These are phyloP conservation scores for Microcebus tavaratra DNA, from an alignment of 2,113 vertebrate genomes.

Conservation along the genomic window DNA sequence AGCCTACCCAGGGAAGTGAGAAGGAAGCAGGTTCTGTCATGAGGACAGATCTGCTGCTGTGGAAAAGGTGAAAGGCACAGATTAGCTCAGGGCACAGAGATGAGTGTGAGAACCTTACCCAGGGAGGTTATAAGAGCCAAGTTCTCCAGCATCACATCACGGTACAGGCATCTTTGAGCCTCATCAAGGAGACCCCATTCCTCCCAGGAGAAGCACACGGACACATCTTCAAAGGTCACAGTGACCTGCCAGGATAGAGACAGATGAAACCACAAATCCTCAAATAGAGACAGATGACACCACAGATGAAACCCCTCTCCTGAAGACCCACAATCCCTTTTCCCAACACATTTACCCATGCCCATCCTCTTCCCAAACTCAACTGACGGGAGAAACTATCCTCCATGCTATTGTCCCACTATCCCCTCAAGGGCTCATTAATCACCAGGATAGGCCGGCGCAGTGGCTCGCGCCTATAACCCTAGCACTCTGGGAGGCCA, in stretches of 20 bases:
- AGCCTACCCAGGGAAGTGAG: neutral
- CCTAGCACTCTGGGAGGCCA: too few relatives aligned
- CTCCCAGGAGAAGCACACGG: neutral
- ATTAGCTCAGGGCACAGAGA: neutral
- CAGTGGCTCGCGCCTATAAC: too few relatives aligned
- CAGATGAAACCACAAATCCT: neutral
- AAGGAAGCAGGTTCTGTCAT: neutral
- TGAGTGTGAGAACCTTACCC: constrained; percentile 11
- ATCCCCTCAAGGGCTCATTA: neutral
- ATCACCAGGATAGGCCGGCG: too few relatives aligned
- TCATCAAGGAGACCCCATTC: constrained; percentile 40
- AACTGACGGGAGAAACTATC: neutral
- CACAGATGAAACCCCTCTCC: neutral
- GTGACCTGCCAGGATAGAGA: neutral
- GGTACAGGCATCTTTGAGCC: constrained; percentile 19
- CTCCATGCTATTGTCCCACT: neutral
- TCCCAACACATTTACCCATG: neutral
- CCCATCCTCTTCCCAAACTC: neutral
- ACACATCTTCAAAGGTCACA: constrained; percentile 47
- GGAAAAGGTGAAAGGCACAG: neutral
- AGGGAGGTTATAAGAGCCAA: constrained; percentile 13
- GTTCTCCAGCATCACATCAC: constrained; percentile 58
- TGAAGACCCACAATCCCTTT: neutral
- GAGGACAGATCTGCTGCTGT: neutral
- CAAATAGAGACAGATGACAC: neutral